These are phyloP conservation scores for Glyphotaelius pellucidus DNA, from an alignment of 2,888 invertebrate species.

Conservation along the genomic window DNA sequence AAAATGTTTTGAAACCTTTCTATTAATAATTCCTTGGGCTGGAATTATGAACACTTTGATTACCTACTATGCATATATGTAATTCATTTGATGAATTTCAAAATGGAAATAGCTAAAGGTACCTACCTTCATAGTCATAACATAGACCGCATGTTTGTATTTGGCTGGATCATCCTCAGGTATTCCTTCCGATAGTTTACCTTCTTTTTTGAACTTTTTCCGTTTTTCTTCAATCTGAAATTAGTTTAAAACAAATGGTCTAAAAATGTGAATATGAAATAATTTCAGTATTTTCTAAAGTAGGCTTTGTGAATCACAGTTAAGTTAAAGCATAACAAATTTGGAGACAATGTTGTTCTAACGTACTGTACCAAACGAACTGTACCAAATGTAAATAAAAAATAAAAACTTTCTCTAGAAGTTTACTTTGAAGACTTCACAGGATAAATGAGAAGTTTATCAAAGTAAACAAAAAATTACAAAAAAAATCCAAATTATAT, in stretches of 20 bases:
- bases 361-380: neutral
- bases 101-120: neutral
- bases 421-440: neutral
- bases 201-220: conserved; percentile 95
- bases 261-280: neutral
- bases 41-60: too few species aligned
- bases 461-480: neutral
- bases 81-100: too few species aligned
- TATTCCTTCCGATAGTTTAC: conserved; percentile 84
- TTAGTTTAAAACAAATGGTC: neutral
- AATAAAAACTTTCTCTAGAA: too few species aligned
- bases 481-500: too few species aligned
- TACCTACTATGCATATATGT: too few species aligned
- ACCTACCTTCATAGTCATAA: conserved; percentile 98
- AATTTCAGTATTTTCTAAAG: too few species aligned
- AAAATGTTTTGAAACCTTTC: too few species aligned
- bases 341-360: neutral
- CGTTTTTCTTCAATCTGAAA: conserved; percentile 92
- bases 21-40: too few species aligned
- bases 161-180: conserved; percentile 92
- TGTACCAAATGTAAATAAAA: too few species aligned
- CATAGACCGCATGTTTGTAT: conserved; percentile 95
- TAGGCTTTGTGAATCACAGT: too few species aligned
- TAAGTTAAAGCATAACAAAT: neutral
- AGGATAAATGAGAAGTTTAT: neutral